Base-by-base conservation (phyloP, 1,140 invertebrate species). In the Apis dorsata region DNA sequence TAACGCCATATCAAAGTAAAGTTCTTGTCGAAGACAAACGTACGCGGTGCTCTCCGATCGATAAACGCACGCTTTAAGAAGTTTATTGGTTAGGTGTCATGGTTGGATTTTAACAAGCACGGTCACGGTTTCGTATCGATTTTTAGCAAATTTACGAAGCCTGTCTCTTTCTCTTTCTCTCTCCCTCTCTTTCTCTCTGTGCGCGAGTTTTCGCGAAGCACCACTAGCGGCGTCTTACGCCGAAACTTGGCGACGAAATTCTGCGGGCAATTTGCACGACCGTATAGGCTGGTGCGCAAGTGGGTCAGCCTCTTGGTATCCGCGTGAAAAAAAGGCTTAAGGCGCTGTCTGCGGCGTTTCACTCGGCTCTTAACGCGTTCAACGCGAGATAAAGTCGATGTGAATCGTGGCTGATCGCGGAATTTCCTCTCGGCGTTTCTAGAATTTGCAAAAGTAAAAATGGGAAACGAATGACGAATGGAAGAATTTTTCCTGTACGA, bases 221-320 rank as follows among this genome's bases (percentile, higher is more conserved):
- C 19, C 19, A 44, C 77, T 71, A n/a, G 55, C 65, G 34, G 21
- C 55, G 28, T 51, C 51, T 62, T 11, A 49, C 55, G 34, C 77
- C 15, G 55, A 49, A 70, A 71, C 77, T 71, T 53, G 63, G n/a
- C 24, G 53, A 69, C 72, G 79, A 76, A 71, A 71, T 83, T 83
- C 81, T 78, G 49, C 66, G 75, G 59, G 59, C 72, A 83, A 76
- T 78, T 78, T 83, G 53, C 68, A 80, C 68, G 85, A 59, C 0
- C 59, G 76, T 74, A 57, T 15, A 71, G 76, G 19, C 84, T 74
- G 53, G 53, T 59, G 19, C 78, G 81, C 86, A 86, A 86, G 85
- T 87, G 85, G 86, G 86, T 87, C 86, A 87, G 44, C 71, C 78
- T 70, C 85, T 80, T 78, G 74, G 65, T 70, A 24, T 28, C 59